Base-by-base conservation (phyloP, 2,113 vertebrate genomes). In the Mirounga angustirostris region DNA sequence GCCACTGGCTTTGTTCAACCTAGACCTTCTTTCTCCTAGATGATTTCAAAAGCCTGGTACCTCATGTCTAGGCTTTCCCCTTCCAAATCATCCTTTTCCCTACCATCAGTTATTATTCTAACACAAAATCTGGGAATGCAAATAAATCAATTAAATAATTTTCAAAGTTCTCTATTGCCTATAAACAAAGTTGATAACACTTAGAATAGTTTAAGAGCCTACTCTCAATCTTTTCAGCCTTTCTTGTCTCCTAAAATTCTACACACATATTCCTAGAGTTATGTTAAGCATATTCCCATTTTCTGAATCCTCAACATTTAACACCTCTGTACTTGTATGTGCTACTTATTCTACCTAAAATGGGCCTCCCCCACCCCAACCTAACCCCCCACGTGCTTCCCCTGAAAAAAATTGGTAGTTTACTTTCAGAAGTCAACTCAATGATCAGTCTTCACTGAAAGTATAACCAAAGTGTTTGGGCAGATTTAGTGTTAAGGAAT, bases 361-460 rank as follows among this genome's bases (percentile, higher is more conserved):
- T 5, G 15, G 46, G 22, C 13, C 40, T 12, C 1, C 3, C 13
- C 3, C 5, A 19, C 19, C 16, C 28, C 14, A 9, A 36, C 11
- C 15, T 5, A 30, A 1, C 3, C 6, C 5, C 13, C 19, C 4
- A 58, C 1, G 18, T 19, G 12, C 40, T 59, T 67, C 56, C 18
- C 12, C 8, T 18, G 76, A 40, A n/a, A 71, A 86, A 86, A 30
- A 9, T 4, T 22, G 67, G 5, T 58, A 50, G 10, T 26, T 65
- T n/a, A 52, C 22, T 24, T 43, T 88, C 2, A 89, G 54, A 73
- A 73, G 50, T 89, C 87, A 84, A n/a, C 33, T 50, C 24, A 28
- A 33, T 28, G 22, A 14, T 50, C 63, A 52, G 4, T 2, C 40
- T 74, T 88, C 24, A 24, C 50, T 67, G n/a, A 73, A 92, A 83